Base-by-base conservation (phyloP, 2,888 invertebrate genomes). In the Flexamia atlantica region DNA sequence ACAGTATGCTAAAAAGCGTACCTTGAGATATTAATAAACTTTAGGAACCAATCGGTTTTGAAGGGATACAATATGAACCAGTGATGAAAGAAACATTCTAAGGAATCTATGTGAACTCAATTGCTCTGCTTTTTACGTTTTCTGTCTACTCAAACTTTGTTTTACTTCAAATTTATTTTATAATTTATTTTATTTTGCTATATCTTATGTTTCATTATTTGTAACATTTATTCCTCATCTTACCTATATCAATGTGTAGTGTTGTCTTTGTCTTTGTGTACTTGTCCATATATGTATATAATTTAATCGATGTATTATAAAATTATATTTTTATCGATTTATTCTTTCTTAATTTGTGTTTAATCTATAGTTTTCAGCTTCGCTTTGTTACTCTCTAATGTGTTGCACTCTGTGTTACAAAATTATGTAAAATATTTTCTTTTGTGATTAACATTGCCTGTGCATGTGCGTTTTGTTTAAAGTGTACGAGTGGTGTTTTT, bases 161-260 rank as follows among this genome's bases (percentile, higher is more conserved):
- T 60, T 81, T 46, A 50, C 14, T 46, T 28, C 10, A n/a, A 23
- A 0, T 28, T 50, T 42, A 40, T 79, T 46, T 60, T 42, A 5
- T 89, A 89, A 88, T 84, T 85, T 50, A 90, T 90, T 90, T 90
- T 86, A 42, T 40, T 82, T 82, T 9, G 60, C 53, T 32, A 25
- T 25, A 40, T 86, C 90, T 90, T 90, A 89, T 89, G 88, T 89
- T 88, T 86, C 89, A 89, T 89, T 90, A 90, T 90, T 90, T 90
- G 86, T 86, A 88, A 88, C 88, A n/a, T 68, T 68, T 68, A 68
- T 14, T 72, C 42, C 23, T 88, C 88, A 85, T 89, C 89, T 90
- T 90, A 89, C 87, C 88, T 89, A 90, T 90, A 90, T 88, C 85
- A 87, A 84, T 79, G 80, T 85, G 84, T 84, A 83, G 68, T 85